A percentile compares a stretch with the other conserved stretches of the same genome.
These are phyloP conservation scores for Lophius americanus DNA, from an alignment of 2,797 vertebrate species.

Conservation along the genomic window DNA sequence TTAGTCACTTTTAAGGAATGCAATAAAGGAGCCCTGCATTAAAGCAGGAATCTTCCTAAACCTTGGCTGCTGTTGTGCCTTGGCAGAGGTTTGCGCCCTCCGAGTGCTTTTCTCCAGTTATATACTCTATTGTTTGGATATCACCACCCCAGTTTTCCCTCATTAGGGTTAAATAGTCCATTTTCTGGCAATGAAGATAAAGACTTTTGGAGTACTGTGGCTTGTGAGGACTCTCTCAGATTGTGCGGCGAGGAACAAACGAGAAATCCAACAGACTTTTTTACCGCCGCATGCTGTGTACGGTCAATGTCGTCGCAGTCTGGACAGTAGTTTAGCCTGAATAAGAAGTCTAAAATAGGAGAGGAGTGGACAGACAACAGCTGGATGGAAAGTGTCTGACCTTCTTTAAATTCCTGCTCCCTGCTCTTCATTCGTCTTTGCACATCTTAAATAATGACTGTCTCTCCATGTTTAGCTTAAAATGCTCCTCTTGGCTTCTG, in stretches of 20 bases:
- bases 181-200: neutral
- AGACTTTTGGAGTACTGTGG: neutral
- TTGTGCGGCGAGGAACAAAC: neutral
- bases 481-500: slow-evolving; percentile 54
- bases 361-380: slow-evolving; percentile 12
- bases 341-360: neutral
- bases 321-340: neutral
- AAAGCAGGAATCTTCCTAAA: no score
- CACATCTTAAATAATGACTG: slow-evolving; percentile 53
- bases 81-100: no score
- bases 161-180: neutral
- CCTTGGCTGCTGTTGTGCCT: no score
- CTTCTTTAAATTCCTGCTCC: slow-evolving; percentile 29
- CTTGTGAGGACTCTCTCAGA: neutral
- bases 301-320: neutral
- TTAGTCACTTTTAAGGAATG: no score
- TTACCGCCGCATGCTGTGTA: slow-evolving; percentile 1
- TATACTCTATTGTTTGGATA: neutral
- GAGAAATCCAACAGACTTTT: neutral
- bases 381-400: slow-evolving; percentile 33
- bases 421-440: slow-evolving; percentile 14
- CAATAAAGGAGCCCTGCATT: no score
- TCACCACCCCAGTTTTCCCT: neutral
- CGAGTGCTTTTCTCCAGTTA: no score
- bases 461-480: slow-evolving; percentile 51